Conservation (phyloP, 2,888 invertebrate genomes). For the Callyntrura sp. region DNA sequence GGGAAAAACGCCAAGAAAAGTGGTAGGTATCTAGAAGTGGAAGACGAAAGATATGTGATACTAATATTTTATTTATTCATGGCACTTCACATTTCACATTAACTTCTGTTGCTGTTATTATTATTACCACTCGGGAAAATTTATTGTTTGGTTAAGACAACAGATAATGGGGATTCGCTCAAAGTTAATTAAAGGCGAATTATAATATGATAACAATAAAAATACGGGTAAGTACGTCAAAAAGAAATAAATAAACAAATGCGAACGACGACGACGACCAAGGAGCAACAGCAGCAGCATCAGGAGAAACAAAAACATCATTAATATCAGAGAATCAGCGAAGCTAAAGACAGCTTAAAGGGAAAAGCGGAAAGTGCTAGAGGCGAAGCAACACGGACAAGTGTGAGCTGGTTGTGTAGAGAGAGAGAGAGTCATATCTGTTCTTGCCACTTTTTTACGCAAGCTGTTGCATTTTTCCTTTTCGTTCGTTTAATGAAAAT, state of each 20-base stretch:
- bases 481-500: background rate
- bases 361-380: constrained; percentile 73
- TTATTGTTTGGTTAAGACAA: constrained; percentile 78
- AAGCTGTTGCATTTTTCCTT: background rate
- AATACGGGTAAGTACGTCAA: constrained; percentile 26
- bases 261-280: too few relatives aligned
- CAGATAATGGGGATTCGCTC: constrained; percentile 76
- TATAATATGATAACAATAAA: constrained; percentile 74
- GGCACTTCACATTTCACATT: constrained; percentile 44
- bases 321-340: background rate
- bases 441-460: background rate
- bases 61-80: constrained; percentile 20
- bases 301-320: constrained; percentile 1
- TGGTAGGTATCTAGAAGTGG: background rate
- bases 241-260: too few relatives aligned
- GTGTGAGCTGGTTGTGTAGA: background rate
- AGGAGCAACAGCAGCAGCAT: background rate
- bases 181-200: constrained; percentile 76
- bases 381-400: constrained; percentile 63
- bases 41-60: background rate
- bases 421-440: background rate
- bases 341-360: constrained; percentile 1
- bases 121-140: constrained; percentile 70
- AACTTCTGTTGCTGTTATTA: constrained; percentile 60
- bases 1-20: background rate